Base-by-base conservation (phyloP, 1,140 invertebrate species). In the Megalopta genalis region DNA sequence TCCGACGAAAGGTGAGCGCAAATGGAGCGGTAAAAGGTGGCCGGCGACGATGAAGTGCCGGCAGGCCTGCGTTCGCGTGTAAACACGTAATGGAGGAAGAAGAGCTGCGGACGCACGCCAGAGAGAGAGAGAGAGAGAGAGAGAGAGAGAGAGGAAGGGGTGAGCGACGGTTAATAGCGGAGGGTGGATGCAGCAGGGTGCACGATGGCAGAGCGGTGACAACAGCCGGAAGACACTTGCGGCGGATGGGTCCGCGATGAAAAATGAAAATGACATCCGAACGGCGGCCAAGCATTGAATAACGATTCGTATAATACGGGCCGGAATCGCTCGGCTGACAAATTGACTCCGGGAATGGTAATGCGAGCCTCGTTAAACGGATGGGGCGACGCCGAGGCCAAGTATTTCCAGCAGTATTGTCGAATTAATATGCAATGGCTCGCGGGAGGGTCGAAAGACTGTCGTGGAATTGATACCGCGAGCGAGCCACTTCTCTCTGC, bases 401-500 rank as follows among this genome's bases (percentile, higher is more conserved):
- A 21, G 16, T 52, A 60, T 37, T n/a, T 27, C 74, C 10, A 6
- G 23, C 21, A 18, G 46, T 42, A 63, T 21, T 10, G 14, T 57
- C 60, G 49, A 72, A 78, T 78, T 78, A 72, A 65, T 72, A 78
- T 78, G 76, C 69, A 78, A 65, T 60, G 49, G 54, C 18, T 64
- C 25, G n/a, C 16, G 3, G 42, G 23, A 12, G 42, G 27, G 49
- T 52, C 64, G 23, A n/a, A 59, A 23, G 32, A 25, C 16, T 27
- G 18, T 21, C 42, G 16, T 16, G 49, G 60, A 69, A 77, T 70
- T 63, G 67, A 77, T 77, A 62, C n/a, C 63, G 7, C 21, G 63
- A 32, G 2, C 23, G 16, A 2, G n/a, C 16, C 10, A 54, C 49
- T 23, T 16, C 9, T n/a, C 54, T 37, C 1, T 21, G 0, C 18